Evolutionary conservation across 2,797 vertebrate genomes (phyloP).

Genomic region (Dendrocincla fuliginosa): DNA sequence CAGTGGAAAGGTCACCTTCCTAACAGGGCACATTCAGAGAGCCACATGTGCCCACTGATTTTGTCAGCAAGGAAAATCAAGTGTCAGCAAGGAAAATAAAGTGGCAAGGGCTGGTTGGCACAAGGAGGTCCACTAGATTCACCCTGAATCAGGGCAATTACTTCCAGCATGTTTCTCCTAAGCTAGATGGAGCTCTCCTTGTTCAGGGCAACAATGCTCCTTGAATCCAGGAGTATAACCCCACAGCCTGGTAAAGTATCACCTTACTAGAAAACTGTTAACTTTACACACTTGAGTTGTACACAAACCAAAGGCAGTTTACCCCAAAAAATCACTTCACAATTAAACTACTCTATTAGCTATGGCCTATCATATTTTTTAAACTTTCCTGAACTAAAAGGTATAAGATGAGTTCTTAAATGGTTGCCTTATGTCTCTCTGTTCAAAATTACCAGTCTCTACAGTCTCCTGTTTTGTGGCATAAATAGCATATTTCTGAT

Average conservation of each 20-base stretch:
- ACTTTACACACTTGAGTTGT: neutral
- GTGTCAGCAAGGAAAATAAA: no score
- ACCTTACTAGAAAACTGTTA: neutral
- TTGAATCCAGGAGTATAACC: neutral
- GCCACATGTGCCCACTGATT: neutral
- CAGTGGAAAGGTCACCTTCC: neutral
- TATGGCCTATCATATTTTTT: neutral
- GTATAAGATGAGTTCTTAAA: neutral
- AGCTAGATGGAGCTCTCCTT: neutral
- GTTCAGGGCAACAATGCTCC: neutral
- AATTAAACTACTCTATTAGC: neutral
- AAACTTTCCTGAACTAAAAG: neutral
- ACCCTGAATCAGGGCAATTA: neutral
- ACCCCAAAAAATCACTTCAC: neutral
- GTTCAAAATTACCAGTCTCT: neutral
- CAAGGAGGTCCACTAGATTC: neutral
- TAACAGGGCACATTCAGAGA: neutral
- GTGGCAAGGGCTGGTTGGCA: neutral
- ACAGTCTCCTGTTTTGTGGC: neutral
- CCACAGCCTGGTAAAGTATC: neutral
- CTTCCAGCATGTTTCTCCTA: neutral
- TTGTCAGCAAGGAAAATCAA: neutral
- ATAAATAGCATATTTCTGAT: neutral
- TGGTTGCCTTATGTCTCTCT: neutral
- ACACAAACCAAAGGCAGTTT: neutral